These are phyloP conservation scores for Lathronympha strigana DNA, from an alignment of 2,888 invertebrate genomes.

Conservation along the genomic window DNA sequence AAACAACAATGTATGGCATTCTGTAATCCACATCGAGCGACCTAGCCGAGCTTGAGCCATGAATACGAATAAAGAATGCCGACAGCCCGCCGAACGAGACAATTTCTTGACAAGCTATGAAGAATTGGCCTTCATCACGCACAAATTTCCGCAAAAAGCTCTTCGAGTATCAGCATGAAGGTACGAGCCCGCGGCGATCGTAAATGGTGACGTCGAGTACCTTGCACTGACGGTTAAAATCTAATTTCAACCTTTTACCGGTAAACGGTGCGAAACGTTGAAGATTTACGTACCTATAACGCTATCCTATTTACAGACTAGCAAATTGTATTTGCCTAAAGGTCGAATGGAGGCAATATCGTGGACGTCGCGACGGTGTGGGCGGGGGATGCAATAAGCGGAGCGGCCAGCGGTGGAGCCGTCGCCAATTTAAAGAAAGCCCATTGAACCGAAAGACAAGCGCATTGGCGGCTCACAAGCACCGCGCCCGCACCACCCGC, in stretches of 20 bases:
- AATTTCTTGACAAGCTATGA: constrained; percentile 72
- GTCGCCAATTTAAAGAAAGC: constrained; percentile 85
- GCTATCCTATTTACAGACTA: constrained; percentile 78
- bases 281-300: constrained; percentile 78
- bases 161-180: constrained; percentile 48
- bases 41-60: constrained; percentile 61
- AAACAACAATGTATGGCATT: constrained; percentile 75
- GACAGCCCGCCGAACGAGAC: constrained; percentile 63
- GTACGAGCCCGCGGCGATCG: constrained; percentile 53
- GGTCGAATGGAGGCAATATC: constrained; percentile 82
- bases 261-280: constrained; percentile 64
- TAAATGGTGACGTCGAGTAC: constrained; percentile 56
- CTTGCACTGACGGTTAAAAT: constrained; percentile 64
- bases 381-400: constrained; percentile 82
- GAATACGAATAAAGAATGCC: constrained; percentile 73
- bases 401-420: constrained; percentile 78
- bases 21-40: constrained; percentile 57
- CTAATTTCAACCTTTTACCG: constrained; percentile 68
- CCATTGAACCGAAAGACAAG: constrained; percentile 85
- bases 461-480: constrained; percentile 83
- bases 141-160: constrained; percentile 64
- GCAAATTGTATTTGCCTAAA: constrained; percentile 83
- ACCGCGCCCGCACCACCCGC: constrained; percentile 68
- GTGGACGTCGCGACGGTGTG: constrained; percentile 79
- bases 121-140: constrained; percentile 77